Evolutionary conservation across 2,888 invertebrate species (phyloP), one percentile per base, ranked within the genome.

Genomic region (Drosophila greeni): DNA sequence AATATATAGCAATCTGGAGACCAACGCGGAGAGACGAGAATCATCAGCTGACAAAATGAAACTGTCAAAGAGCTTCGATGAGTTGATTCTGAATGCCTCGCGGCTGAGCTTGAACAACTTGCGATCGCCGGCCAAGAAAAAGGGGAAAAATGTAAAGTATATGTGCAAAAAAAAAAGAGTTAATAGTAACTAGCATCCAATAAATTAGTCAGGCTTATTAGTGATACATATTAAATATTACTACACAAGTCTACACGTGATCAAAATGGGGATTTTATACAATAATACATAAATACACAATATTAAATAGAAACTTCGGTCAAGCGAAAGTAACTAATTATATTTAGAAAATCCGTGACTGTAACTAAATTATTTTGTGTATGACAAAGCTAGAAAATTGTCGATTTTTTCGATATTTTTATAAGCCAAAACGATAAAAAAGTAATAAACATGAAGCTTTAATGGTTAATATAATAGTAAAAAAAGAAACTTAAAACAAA

Each of bases 61-160:
- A 84, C 73, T 88, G 65, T 87, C 88, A 64, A 88, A 88, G 81
- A 88, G 88, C 78, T 83, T 89, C 33, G 88, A 88, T 73, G 89
- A 89, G 70, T 71, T 89, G 73, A 88, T 89, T 69, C 76, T 89
- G 61, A 89, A 84, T 84, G 89, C 89, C 34, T 88, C 89, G 77
- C 87, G 88, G 36, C 77, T 89, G 51, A 89, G 85, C 72, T 75
- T 88, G 37, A 87, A 86, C 47, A 86, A 86, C 73, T 74, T 87
- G 67, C 85, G 87, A 66, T 84, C 87, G 5, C 85, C 86, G 34
- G 72, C 80, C 42, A 86, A 86, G 75, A 87, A 87, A 76, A 75
- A 84, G 34, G 20, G 73, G n/a, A 89, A 88, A 86, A 86, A 84
- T 85, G 89, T 88, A 79, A 81, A 81, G 69, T 68, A 58, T 66